These are phyloP conservation scores for Platycheirus rosarum DNA, from an alignment of 2,888 invertebrate species.

Conservation along the genomic window DNA sequence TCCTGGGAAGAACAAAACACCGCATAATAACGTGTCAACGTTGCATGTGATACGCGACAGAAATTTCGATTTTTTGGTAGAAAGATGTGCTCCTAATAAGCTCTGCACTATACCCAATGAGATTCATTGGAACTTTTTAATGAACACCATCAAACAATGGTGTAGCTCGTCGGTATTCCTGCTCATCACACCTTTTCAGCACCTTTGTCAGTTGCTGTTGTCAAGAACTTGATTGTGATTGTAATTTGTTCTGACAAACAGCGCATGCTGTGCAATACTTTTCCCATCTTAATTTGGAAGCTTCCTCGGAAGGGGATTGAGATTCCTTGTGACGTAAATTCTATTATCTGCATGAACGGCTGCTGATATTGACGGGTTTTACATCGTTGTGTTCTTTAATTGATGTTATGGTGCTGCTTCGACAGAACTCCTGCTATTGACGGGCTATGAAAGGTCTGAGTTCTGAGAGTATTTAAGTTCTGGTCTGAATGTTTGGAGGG, in stretches of 20 bases:
- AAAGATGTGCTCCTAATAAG: slow-evolving; percentile 31
- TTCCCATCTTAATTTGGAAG: slow-evolving; percentile 21
- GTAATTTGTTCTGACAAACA: slow-evolving; percentile 7
- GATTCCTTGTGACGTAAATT: slow-evolving; percentile 22
- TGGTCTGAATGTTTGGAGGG: slow-evolving; percentile 26
- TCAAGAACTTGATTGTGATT: slow-evolving; percentile 6
- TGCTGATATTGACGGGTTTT: slow-evolving; percentile 28
- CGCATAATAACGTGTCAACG: slow-evolving; percentile 14
- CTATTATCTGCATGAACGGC: slow-evolving; percentile 25
- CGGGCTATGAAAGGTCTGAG: slow-evolving; percentile 1
- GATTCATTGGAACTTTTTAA: slow-evolving; percentile 16
- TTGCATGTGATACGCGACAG: slow-evolving; percentile 7
- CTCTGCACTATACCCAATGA: background rate
- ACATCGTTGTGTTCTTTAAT: slow-evolving; percentile 27
- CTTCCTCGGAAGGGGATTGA: background rate
- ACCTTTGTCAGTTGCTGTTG: slow-evolving; percentile 1
- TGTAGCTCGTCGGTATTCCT: background rate
- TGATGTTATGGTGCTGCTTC: slow-evolving; percentile 22
- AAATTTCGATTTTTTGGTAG: slow-evolving; percentile 8
- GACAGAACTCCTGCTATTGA: background rate
- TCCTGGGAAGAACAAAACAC: slow-evolving; percentile 1
- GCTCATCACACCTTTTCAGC: background rate
- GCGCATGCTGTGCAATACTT: slow-evolving; percentile 22
- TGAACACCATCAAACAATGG: slow-evolving; percentile 6
- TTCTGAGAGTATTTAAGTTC: slow-evolving; percentile 9